Evolutionary conservation across 2,113 vertebrate species (phyloP), one percentile per base, ranked within the genome.

Genomic region (Erpornis zantholeuca): DNA sequence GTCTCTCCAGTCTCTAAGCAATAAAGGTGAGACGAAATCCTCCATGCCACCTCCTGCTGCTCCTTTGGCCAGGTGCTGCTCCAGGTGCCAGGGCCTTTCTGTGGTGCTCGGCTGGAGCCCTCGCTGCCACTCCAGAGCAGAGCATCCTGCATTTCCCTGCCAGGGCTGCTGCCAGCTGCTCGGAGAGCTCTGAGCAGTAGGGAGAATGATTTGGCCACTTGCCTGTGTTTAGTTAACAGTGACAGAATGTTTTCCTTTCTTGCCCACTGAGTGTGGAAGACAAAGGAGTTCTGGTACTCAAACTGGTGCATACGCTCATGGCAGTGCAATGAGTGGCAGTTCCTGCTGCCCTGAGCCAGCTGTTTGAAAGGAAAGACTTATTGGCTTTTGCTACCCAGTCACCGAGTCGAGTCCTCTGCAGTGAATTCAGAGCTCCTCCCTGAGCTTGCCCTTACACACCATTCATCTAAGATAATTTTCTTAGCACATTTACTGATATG

Each of bases 121-220:
- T 83, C 5, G 1, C 16, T 33, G 49, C 33, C 2, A 0, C 15
- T 38, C 18, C 0, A 0, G 27, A n/a, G n/a, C 19, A 6, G 38
- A 93, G 49, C 52, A 33, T 40, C 90, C 88, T 3, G 0, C 1
- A 0, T 19, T 52, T 63, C 72, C 57, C 77, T 88, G 83, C 44
- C n/a, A 60, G 71, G 3, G 15, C 60, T 94, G 59, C 83, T 83
- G 89, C 73, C 90, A 95, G 92, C 33, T 81, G 75, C 70, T 76
- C 9, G 2, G 8, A 77, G 68, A 64, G n/a, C 70, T 68, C 84
- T 47, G 24, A 71, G 19, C 40, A 69, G 40, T 6, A 31, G 24
- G 69, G 61, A 64, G 53, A 71, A 49, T 1, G 35, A 72, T 61
- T 50, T 92, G 82, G 85, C 86, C 71, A 3, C 15, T 33, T 81